These are phyloP conservation scores for Trichonephila clavipes DNA, from an alignment of 1,140 invertebrate species.

Conservation along the genomic window DNA sequence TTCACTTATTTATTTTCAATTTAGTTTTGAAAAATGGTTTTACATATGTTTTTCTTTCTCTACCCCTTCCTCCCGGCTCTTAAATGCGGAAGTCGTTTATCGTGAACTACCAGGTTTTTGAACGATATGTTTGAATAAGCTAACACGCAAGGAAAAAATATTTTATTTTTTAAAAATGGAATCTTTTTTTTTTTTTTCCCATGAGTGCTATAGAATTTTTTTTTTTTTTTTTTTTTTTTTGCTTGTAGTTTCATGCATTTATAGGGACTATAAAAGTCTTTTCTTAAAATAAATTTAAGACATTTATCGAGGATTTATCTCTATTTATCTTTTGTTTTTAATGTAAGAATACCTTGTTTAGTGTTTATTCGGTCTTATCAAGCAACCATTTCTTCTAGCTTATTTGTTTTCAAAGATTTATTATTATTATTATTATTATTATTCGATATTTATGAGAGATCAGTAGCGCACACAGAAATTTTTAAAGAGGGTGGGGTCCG, in stretches of 20 bases:
- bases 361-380: too few species aligned
- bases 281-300: background rate
- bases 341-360: too few species aligned
- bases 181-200: background rate
- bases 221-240: background rate
- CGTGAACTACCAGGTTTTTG: background rate
- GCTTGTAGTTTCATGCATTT: background rate
- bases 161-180: background rate
- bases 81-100: background rate
- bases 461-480: too few species aligned
- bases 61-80: background rate
- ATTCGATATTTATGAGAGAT: too few species aligned
- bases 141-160: background rate
- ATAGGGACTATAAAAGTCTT: background rate
- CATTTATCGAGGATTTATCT: too few species aligned
- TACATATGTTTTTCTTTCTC: background rate
- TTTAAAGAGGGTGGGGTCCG: too few species aligned
- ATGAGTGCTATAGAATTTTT: too few species aligned
- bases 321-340: too few species aligned
- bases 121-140: background rate
- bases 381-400: too few species aligned
- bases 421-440: too few species aligned
- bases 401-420: too few species aligned
- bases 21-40: background rate
- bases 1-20: background rate